Evolutionary conservation across 2,797 vertebrate species (phyloP).

Genomic region (Gastrophryne carolinensis): DNA sequence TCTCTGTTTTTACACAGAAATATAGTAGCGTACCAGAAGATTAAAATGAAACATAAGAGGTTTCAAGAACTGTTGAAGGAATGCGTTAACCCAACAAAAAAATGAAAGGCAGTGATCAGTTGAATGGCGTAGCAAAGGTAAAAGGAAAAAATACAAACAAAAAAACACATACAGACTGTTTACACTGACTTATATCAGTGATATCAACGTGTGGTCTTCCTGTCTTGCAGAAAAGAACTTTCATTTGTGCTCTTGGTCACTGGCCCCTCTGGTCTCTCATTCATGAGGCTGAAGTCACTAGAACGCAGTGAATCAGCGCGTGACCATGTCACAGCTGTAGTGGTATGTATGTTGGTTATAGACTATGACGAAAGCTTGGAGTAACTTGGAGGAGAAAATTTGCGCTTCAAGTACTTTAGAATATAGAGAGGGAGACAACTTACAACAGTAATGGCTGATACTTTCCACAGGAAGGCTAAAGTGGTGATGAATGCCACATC

Average conservation of each 20-base stretch:
- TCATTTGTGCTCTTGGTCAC: slow-evolving; percentile 43
- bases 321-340: slow-evolving; percentile 38
- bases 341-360: slow-evolving; percentile 25
- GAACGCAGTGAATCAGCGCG: slow-evolving; percentile 56
- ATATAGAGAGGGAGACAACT: slow-evolving; percentile 98
- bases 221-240: slow-evolving; percentile 21
- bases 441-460: slow-evolving; percentile 90
- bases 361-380: slow-evolving; percentile 88
- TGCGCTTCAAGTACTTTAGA: slow-evolving; percentile 95
- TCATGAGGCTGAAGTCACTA: slow-evolving; percentile 55
- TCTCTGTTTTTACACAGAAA: slow-evolving; percentile 59
- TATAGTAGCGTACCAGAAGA: slow-evolving; percentile 55
- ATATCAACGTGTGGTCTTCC: slow-evolving; percentile 11
- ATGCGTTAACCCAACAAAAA: slow-evolving; percentile 46
- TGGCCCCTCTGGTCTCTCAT: slow-evolving; percentile 11
- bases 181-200: slow-evolving; percentile 50
- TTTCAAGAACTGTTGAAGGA: slow-evolving; percentile 46
- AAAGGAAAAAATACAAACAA: not conserved
- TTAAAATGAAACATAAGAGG: no score
- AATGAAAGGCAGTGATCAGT: slow-evolving; percentile 6
- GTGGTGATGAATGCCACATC: slow-evolving; percentile 92
- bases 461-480: slow-evolving; percentile 94
- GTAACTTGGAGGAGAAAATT: slow-evolving; percentile 96
- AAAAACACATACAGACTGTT: not conserved
- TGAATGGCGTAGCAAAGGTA: not conserved